Evolutionary conservation across 2,113 vertebrate genomes (phyloP).

Genomic region (Phaethornis superciliosus): DNA sequence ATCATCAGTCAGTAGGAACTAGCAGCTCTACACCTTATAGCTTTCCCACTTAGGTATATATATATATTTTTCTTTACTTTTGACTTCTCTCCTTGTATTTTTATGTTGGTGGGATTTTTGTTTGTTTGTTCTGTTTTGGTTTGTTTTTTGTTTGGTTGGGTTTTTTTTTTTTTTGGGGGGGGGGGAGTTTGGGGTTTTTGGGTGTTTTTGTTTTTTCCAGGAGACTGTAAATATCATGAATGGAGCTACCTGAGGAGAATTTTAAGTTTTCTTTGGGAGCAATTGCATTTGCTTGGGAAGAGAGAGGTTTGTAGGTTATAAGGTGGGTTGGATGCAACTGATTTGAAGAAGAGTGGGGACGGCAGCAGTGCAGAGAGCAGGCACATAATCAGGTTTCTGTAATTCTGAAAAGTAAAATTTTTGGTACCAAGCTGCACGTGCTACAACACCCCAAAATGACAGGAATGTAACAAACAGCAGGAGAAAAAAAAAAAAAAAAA

Average conservation of each 20-base stretch:
- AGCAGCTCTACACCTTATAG: not conserved
- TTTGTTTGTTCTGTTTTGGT: no score
- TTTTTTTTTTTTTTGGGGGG: no score
- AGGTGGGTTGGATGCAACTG: not conserved
- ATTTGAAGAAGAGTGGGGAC: not conserved
- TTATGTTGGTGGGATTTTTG: not conserved
- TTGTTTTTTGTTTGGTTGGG: no score
- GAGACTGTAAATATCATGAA: not conserved
- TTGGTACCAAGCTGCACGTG: not conserved
- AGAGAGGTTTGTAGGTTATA: not conserved
- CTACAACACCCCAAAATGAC: not conserved
- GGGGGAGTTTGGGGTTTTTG: no score
- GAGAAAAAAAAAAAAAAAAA: not conserved
- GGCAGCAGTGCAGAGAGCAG: not conserved
- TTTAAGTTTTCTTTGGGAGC: not conserved
- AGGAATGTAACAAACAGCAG: not conserved
- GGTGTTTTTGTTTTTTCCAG: not conserved
- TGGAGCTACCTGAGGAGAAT: not conserved
- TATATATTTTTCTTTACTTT: not conserved
- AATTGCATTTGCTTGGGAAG: not conserved
- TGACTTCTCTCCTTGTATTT: not conserved
- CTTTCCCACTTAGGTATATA: not conserved
- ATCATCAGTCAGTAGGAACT: not conserved
- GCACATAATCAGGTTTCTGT: not conserved
- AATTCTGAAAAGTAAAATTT: not conserved